Evolutionary conservation across 2,888 invertebrate genomes (phyloP), one percentile per base, ranked within the genome.

Genomic region (Alloscopus bannaensis): DNA sequence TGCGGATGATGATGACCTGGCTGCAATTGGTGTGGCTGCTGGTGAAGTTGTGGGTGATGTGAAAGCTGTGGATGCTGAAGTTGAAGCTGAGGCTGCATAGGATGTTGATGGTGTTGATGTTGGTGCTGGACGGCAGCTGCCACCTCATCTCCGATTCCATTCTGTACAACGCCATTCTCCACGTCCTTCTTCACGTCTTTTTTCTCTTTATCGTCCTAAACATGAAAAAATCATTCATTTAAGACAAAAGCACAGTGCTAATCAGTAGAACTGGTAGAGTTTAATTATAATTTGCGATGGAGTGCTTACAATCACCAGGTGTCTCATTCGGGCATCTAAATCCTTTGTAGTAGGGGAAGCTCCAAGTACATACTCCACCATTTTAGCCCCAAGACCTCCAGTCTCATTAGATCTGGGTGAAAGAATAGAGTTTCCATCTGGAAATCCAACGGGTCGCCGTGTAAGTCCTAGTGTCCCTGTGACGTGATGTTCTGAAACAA

Each of bases 281-380:
- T 47, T 13, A 47, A 13, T 47, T 47, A 47, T 13, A n/a, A n/a
- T 47, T 47, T 47, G n/a, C n/a, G 8, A 13, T 18, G n/a, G n/a
- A 47, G 18, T 36, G 84, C 86, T 87, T 85, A 88, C 92, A 87
- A 92, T 89, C 86, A 91, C 92, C 64, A 93, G 88, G 73, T 90
- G 90, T 84, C 93, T 89, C 90, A 93, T 90, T 84, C 93, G 89
- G 62, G 92, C 91, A 86, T 93, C 93, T 81, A 93, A 87, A 86
- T 93, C 93, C 88, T 93, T 93, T 86, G 91, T 91, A 85, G 96
- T 96, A 24, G 96, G 96, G 83, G 95, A 96, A 83, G 94, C 95
- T 84, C 97, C 95, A 87, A 99, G 91, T 79, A 99, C 98, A 89
- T 98, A 98, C 90, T 99, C 98, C 70, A 98, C 98, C 97, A 98